A percentile compares a stretch with the other conserved stretches of the same genome.
Evolutionary conservation across 2,797 vertebrate genomes (phyloP).

Genomic region (Hyperoplus immaculatus): DNA sequence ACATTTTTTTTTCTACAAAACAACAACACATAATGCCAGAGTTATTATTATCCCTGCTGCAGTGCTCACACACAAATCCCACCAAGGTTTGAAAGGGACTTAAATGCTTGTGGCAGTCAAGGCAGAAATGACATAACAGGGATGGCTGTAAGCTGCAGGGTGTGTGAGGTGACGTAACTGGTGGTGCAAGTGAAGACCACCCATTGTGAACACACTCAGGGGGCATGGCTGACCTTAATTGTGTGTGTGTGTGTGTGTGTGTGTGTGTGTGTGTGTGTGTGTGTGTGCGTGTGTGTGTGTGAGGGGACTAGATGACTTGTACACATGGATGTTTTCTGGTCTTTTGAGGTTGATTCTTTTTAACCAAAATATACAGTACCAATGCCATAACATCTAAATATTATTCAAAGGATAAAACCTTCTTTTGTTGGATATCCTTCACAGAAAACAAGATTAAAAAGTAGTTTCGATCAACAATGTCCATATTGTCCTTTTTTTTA

Average conservation of each 20-base stretch:
- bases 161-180: slow-evolving; percentile 43
- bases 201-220: slow-evolving; percentile 7
- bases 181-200: slow-evolving; percentile 17
- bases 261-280: slow-evolving; percentile 5
- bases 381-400: no score
- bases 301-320: background rate
- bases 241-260: slow-evolving; percentile 24
- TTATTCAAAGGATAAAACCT: no score
- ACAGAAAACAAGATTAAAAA: no score
- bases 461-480: no score
- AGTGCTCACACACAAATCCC: slow-evolving; percentile 23
- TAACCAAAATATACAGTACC: no score
- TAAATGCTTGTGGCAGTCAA: slow-evolving; percentile 22
- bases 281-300: background rate
- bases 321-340: background rate
- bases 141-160: slow-evolving; percentile 38
- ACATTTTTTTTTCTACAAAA: background rate
- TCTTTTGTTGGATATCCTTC: no score
- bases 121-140: slow-evolving; percentile 67
- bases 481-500: no score
- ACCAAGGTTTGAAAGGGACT: slow-evolving; percentile 14
- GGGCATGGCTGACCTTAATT: background rate
- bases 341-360: no score
- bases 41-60: slow-evolving; percentile 21
- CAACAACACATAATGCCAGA: background rate